phyloP scores from a whole-genome alignment of 2,888 invertebrate species.

The Ryuthela nishihirai region DNA sequence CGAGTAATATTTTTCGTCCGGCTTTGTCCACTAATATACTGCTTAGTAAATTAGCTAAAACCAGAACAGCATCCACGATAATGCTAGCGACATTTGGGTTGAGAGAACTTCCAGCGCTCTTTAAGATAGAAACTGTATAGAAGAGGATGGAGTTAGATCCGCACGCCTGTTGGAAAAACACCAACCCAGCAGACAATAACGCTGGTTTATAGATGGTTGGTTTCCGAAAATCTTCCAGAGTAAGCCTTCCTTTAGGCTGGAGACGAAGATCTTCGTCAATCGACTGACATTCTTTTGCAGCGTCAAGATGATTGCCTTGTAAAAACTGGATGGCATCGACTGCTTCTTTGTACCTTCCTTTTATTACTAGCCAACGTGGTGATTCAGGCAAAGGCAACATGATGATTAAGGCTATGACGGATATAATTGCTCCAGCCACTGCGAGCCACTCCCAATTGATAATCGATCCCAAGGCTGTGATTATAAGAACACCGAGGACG shows the following conservation, averaged over 20 bases:
- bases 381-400: conserved; percentile 39
- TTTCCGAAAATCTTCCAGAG: conserved; percentile 8
- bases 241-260: conserved; percentile 16
- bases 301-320: conserved; percentile 16
- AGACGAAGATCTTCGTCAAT: conserved; percentile 21
- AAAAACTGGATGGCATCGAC: conserved; percentile 21
- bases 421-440: conserved; percentile 5
- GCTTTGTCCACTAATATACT: conserved; percentile 50
- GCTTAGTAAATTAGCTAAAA: conserved; percentile 48
- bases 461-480: conserved; percentile 28
- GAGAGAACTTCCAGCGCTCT: conserved; percentile 46
- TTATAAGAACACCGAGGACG: conserved; percentile 35
- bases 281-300: conserved; percentile 15
- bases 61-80: conserved; percentile 50
- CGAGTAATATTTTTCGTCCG: conserved; percentile 49
- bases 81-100: conserved; percentile 45
- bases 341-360: conserved; percentile 15
- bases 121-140: conserved; percentile 51
- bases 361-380: conserved; percentile 38
- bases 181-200: conserved; percentile 47
- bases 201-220: conserved; percentile 44
- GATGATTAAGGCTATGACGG: conserved; percentile 6
- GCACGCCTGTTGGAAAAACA: conserved; percentile 51
- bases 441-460: conserved; percentile 35
- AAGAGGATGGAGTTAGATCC: conserved; percentile 54